Percentiles rank a stretch among this genome's conserved stretches.
Evolutionary conservation across 30 jellyfish, hydroid and myxozoan species (phyloP).

Genomic region (Turritopsis dohrnii): DNA sequence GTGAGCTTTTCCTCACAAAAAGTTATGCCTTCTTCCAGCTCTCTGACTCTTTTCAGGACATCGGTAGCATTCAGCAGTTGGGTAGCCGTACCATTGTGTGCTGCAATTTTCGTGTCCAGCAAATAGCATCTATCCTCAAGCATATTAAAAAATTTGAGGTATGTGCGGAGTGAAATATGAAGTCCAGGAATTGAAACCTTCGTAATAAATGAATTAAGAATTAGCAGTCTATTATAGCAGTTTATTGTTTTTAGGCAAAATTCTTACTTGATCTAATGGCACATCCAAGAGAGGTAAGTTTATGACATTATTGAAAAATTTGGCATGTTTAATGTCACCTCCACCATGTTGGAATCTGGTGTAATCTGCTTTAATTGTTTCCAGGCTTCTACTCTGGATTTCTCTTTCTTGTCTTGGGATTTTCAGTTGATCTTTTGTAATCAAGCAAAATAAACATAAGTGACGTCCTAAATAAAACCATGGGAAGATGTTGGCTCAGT

Average conservation of each 20-base stretch:
- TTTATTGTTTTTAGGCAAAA: neutral
- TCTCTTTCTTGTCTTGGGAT: no score
- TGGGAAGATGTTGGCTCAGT: no score
- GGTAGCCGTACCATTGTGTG: neutral
- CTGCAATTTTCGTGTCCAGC: neutral
- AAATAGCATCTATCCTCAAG: neutral
- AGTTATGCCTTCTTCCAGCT: neutral
- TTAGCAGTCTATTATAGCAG: neutral
- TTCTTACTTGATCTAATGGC: conserved; percentile 5
- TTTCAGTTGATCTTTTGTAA: no score
- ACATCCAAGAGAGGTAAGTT: neutral
- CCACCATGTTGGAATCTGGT: no score
- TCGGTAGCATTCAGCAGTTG: fast-evolving
- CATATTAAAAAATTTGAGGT: neutral
- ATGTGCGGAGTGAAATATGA: neutral
- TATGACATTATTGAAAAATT: neutral
- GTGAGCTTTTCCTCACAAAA: neutral
- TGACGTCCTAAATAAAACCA: no score
- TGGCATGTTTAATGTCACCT: neutral
- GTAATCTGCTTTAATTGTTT: no score
- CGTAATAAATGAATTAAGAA: neutral
- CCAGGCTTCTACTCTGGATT: no score
- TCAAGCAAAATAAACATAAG: no score
- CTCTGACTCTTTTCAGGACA: neutral
- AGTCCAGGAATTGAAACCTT: neutral